Base-by-base conservation (phyloP, 1,140 invertebrate genomes). In the Drosophila sucinea region DNA sequence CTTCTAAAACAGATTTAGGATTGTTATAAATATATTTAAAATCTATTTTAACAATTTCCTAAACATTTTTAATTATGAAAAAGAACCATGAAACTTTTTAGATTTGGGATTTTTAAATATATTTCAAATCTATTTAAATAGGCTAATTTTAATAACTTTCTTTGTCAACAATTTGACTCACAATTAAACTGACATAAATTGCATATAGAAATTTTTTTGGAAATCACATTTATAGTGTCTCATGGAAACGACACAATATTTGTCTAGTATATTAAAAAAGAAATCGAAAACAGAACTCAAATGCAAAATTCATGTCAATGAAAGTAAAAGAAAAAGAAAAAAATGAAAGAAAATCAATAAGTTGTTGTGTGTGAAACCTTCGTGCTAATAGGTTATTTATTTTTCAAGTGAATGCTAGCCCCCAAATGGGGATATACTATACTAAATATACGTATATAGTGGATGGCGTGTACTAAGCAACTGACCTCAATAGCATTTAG, bases 331-430 rank as follows among this genome's bases (percentile, higher is more conserved):
- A 61, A 64, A 69, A 67, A 55, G 41, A 58, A 47, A 58, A 47
- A 47, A 62, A 70, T 47, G 60, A 33, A 67, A 71, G 63, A 89
- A 89, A 87, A 87, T 86, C 84, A 87, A 87, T 87, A 87, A 80
- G 76, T 32, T 56, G 64, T 65, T 57, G 60, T 70, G 60, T 70
- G 44, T 51, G 25, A 72, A 67, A 70, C 83, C 83, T 87, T 87
- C 83, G 83, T 87, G 83, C 77, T 80, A 87, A 89, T 87, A 79
- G 79, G 84, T 87, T 87, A 83, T 87, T 89, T 87, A 89, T 83
- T 86, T 87, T 79, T 56, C 60, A 64, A 54, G 54, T 67, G 55
- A 38, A 75, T 71, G 60, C 72, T 33, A 55, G 17, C 23, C 44
- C 35, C 44, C 7, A 51, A 27, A 17, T 17, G 25, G 67, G 67